These are phyloP conservation scores for Agonopterix alstromeriana DNA, from an alignment of 2,888 invertebrate species.

Conservation along the genomic window DNA sequence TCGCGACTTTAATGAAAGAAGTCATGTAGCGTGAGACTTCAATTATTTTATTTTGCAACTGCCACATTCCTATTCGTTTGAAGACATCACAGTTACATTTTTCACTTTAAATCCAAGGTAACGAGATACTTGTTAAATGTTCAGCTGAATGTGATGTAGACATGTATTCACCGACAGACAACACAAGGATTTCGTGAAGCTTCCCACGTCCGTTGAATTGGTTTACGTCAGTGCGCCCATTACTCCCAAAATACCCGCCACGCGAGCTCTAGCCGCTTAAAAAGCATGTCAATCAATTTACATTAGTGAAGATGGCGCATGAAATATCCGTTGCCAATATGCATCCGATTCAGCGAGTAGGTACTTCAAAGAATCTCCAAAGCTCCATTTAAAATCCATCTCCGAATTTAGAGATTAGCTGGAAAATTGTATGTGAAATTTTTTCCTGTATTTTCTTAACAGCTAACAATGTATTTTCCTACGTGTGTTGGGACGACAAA, in stretches of 20 bases:
- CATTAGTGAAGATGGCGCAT: conserved; percentile 34
- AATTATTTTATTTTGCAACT: conserved; percentile 58
- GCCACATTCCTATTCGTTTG: conserved; percentile 41
- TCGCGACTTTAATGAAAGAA: conserved; percentile 67
- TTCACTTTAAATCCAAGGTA: too few relatives aligned
- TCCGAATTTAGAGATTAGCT: too few relatives aligned
- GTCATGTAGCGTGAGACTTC: conserved; percentile 69
- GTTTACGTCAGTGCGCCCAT: conserved; percentile 66
- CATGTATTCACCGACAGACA: conserved; percentile 17
- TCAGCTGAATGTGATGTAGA: not conserved
- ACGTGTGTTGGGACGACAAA: conserved; percentile 2
- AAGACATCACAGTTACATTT: conserved; percentile 8
- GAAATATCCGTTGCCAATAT: not conserved
- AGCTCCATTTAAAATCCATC: too few relatives aligned
- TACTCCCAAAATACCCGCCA: conserved; percentile 58
- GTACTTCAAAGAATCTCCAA: too few relatives aligned
- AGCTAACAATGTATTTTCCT: too few relatives aligned
- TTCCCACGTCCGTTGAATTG: conserved; percentile 55
- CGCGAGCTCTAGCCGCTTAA: conserved; percentile 47
- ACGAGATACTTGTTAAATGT: too few relatives aligned
- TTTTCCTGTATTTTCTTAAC: too few relatives aligned
- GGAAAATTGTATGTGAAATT: too few relatives aligned
- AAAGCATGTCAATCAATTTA: conserved; percentile 67
- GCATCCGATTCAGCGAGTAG: not conserved
- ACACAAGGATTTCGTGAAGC: conserved; percentile 45